Evolutionary conservation across 2,113 vertebrate genomes (phyloP).

Genomic region (Antennarius striatus): DNA sequence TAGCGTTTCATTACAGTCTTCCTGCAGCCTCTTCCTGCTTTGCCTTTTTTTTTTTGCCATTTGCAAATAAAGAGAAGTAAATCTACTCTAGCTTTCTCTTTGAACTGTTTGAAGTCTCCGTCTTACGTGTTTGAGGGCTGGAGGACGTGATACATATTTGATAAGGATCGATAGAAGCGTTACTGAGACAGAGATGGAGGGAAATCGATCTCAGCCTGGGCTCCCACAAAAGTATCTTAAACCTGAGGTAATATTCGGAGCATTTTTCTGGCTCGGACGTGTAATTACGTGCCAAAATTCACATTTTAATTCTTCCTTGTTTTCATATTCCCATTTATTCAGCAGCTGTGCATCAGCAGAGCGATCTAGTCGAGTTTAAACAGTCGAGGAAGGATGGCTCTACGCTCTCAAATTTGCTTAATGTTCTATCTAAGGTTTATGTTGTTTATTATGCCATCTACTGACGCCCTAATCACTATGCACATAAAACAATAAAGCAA

Average conservation of each 20-base stretch:
- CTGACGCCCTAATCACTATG: constrained; percentile 57
- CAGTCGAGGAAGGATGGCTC: background rate
- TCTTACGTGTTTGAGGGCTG: constrained; percentile 64
- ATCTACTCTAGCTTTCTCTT: constrained; percentile 61
- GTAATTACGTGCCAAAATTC: constrained; percentile 25
- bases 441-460: constrained; percentile 46
- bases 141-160: constrained; percentile 79
- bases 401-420: constrained; percentile 28
- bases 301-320: constrained; percentile 12
- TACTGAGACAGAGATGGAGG: constrained; percentile 70
- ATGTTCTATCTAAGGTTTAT: constrained; percentile 34
- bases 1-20: background rate
- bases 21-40: background rate
- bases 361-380: constrained; percentile 5
- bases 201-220: constrained; percentile 68
- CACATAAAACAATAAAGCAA: constrained; percentile 69
- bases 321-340: constrained; percentile 6
- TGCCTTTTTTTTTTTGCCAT: constrained; percentile 31
- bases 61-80: constrained; percentile 38
- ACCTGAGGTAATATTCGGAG: constrained; percentile 56
- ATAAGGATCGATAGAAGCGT: constrained; percentile 75
- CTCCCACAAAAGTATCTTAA: constrained; percentile 72
- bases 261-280: constrained; percentile 32
- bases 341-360: background rate
- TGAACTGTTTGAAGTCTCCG: constrained; percentile 72